These are phyloP conservation scores for Phalacrocorax aristotelis DNA, from an alignment of 2,113 vertebrate species.

Conservation along the genomic window DNA sequence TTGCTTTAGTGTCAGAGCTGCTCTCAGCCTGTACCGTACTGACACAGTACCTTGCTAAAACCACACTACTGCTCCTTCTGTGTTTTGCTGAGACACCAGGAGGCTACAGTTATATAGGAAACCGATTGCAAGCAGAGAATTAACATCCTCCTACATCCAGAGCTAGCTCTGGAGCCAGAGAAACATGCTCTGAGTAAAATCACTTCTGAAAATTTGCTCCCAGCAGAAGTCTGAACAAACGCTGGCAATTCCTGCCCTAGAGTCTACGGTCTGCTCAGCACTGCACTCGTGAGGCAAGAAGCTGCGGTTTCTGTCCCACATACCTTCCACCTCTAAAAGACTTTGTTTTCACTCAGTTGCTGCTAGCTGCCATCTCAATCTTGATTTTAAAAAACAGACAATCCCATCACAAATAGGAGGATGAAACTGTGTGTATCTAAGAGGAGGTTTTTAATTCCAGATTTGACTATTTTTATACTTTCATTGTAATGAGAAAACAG, in stretches of 20 bases:
- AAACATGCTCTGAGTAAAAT: background rate
- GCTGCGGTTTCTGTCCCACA: background rate
- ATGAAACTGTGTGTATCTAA: background rate
- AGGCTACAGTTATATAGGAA: background rate
- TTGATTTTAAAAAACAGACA: background rate
- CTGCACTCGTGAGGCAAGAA: slow-evolving; percentile 32
- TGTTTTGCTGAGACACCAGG: background rate
- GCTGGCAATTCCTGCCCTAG: background rate
- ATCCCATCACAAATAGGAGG: background rate
- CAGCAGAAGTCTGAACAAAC: background rate
- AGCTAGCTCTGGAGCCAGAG: background rate
- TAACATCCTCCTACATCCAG: background rate
- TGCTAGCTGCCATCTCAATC: background rate
- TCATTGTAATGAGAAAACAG: background rate
- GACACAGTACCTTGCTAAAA: background rate
- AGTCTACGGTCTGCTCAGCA: background rate
- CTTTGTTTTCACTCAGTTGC: background rate
- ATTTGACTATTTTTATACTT: background rate
- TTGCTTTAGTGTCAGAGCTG: background rate
- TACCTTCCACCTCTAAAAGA: background rate
- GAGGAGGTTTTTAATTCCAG: background rate
- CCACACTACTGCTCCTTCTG: background rate
- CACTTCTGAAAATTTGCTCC: background rate
- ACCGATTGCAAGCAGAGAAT: background rate
- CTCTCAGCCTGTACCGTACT: background rate